phyloP scores from a whole-genome alignment of 2,888 invertebrate species.

The Dasypolia templi region DNA sequence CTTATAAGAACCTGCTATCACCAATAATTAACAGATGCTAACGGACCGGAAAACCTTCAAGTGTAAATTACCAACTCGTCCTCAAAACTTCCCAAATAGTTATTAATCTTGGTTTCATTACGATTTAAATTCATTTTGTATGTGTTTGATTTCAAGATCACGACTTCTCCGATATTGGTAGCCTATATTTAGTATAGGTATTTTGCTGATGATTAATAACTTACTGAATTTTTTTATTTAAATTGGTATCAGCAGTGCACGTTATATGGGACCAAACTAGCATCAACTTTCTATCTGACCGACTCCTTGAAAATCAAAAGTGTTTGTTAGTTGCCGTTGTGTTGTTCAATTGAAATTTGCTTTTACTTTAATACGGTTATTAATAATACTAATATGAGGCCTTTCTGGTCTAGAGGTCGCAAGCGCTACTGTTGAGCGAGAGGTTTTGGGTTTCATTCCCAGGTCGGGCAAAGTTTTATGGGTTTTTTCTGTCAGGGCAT shows the following conservation, averaged over 20 bases:
- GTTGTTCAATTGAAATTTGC: neutral
- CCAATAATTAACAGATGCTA: constrained; percentile 22
- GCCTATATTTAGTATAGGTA: neutral
- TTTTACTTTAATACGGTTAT: neutral
- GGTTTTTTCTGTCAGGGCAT: too few species aligned
- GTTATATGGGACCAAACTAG: neutral
- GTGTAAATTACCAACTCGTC: constrained; percentile 33
- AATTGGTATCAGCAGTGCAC: neutral
- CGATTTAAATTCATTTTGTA: constrained; percentile 33
- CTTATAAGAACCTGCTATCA: constrained; percentile 12
- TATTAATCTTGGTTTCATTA: constrained; percentile 36
- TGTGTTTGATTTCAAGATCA: constrained; percentile 16
- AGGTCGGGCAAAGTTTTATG: too few species aligned
- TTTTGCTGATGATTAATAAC: too few species aligned
- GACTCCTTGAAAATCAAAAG: neutral
- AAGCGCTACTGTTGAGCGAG: too few species aligned
- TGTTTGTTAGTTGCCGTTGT: too few species aligned
- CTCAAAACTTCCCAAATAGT: constrained; percentile 36
- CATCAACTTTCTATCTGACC: neutral
- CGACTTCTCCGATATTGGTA: neutral
- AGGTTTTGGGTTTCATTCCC: too few species aligned
- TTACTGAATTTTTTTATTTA: too few species aligned
- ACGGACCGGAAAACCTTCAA: constrained; percentile 44
- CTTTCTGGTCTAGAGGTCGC: too few species aligned
- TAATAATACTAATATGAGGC: neutral